Evolutionary conservation across 2,113 vertebrate genomes (phyloP).

Genomic region (Lamprologus sp.): DNA sequence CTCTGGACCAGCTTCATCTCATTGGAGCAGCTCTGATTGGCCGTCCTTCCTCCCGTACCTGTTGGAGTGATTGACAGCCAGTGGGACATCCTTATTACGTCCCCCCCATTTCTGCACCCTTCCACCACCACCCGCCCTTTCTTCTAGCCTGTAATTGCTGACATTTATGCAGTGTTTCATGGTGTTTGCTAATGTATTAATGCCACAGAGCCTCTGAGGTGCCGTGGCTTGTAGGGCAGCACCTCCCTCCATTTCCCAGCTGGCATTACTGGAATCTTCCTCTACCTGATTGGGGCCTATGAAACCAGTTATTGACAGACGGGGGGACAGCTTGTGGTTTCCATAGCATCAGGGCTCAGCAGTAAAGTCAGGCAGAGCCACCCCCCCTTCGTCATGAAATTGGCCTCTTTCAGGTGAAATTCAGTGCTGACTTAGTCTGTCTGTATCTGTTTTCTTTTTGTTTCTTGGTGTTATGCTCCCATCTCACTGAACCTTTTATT

Average conservation of each 20-base stretch:
- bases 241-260: slow-evolving; percentile 88
- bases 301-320: slow-evolving; percentile 75
- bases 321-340: slow-evolving; percentile 75
- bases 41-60: slow-evolving; percentile 82
- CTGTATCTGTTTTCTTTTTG: slow-evolving; percentile 69
- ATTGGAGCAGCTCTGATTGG: slow-evolving; percentile 68
- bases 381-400: slow-evolving; percentile 73
- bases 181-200: slow-evolving; percentile 99
- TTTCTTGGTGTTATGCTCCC: neutral
- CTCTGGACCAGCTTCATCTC: neutral
- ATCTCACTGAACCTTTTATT: neutral
- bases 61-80: slow-evolving; percentile 88
- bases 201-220: slow-evolving; percentile 74
- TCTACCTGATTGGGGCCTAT: slow-evolving; percentile 84
- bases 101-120: slow-evolving; percentile 51
- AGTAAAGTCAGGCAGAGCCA: slow-evolving; percentile 85
- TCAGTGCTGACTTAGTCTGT: slow-evolving; percentile 80
- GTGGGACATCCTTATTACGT: slow-evolving; percentile 94
- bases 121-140: slow-evolving; percentile 36
- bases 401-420: slow-evolving; percentile 94
- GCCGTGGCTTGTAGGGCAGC: slow-evolving; percentile 45
- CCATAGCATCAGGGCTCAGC: slow-evolving; percentile 94
- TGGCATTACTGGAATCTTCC: slow-evolving; percentile 62
- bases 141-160: slow-evolving; percentile 94
- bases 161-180: slow-evolving; percentile 99